These are phyloP conservation scores for Hirtodrosophila duncani DNA, from an alignment of 2,888 invertebrate species.

Conservation along the genomic window DNA sequence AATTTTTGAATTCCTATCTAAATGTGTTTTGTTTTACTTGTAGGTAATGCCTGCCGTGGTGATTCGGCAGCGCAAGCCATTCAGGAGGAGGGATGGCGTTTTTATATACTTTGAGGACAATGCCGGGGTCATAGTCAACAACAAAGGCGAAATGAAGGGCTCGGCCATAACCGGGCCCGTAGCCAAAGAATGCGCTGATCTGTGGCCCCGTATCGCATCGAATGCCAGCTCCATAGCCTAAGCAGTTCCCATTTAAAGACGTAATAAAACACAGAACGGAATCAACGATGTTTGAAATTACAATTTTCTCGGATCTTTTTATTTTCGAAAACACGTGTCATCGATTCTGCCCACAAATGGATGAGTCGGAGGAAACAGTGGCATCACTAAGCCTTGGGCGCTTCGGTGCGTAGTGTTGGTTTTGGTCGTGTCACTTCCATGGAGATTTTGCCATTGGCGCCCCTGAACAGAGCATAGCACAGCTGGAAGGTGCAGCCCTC, in stretches of 20 bases:
- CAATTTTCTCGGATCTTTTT: slow-evolving; percentile 45
- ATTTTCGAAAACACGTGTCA: slow-evolving; percentile 32
- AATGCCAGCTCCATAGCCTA: slow-evolving; percentile 99
- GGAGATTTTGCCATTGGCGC: slow-evolving; percentile 88
- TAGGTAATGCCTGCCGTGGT: slow-evolving; percentile 99
- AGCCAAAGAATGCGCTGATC: slow-evolving; percentile 99
- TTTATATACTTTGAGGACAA: slow-evolving; percentile 99
- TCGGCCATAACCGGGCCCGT: slow-evolving; percentile 99
- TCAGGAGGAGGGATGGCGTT: slow-evolving; percentile 98
- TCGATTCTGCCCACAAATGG: slow-evolving; percentile 10
- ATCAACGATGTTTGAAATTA: slow-evolving; percentile 57
- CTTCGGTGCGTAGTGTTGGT: slow-evolving; percentile 77
- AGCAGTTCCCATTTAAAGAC: slow-evolving; percentile 58
- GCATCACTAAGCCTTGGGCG: slow-evolving; percentile 53
- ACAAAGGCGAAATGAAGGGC: slow-evolving; percentile 99
- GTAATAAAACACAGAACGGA: slow-evolving; percentile 61
- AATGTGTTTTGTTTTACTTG: slow-evolving; percentile 51
- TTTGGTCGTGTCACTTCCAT: slow-evolving; percentile 93
- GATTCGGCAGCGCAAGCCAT: slow-evolving; percentile 98
- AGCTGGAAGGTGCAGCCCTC: slow-evolving; percentile 87
- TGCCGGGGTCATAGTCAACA: slow-evolving; percentile 99
- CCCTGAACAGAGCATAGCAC: slow-evolving; percentile 93
- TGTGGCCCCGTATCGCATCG: slow-evolving; percentile 99
- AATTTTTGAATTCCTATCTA: neutral
- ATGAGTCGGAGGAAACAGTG: slow-evolving; percentile 13